Conservation (phyloP, 2,797 vertebrate genomes). For the Dallia pectoralis region DNA sequence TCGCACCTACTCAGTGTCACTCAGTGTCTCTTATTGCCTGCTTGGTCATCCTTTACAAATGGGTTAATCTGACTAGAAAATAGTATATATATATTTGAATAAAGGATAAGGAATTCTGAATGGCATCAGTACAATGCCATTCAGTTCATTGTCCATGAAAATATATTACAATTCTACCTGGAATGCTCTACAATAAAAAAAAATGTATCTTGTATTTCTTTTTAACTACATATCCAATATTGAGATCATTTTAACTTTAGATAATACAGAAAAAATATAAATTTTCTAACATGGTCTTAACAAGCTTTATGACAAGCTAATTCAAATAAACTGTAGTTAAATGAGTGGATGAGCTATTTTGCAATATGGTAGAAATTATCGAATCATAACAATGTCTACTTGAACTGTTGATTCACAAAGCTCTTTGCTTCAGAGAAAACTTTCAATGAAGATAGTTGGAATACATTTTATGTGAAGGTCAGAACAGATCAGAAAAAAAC, state of each 20-base stretch:
- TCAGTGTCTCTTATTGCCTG: too few species aligned
- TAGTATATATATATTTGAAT: too few species aligned
- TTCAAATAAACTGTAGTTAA: constrained; percentile 5
- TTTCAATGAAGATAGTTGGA: background rate
- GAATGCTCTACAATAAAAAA: background rate
- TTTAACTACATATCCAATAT: background rate
- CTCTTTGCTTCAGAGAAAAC: background rate
- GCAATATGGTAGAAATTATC: background rate
- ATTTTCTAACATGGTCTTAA: too few species aligned
- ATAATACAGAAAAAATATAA: too few species aligned
- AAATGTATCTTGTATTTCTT: background rate
- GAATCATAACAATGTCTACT: background rate
- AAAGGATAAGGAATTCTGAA: too few species aligned
- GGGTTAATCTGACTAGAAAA: too few species aligned
- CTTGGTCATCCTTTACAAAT: too few species aligned
- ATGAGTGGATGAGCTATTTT: background rate
- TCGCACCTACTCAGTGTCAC: too few species aligned
- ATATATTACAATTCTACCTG: background rate
- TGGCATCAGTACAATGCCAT: too few species aligned
- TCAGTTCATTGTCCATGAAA: too few species aligned
- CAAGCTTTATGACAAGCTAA: background rate
- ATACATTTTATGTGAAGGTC: background rate
- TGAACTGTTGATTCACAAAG: background rate
- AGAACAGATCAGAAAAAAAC: background rate
- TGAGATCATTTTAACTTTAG: background rate